phyloP scores from a whole-genome alignment of 2,888 invertebrate species.

The Torymus auratus region DNA sequence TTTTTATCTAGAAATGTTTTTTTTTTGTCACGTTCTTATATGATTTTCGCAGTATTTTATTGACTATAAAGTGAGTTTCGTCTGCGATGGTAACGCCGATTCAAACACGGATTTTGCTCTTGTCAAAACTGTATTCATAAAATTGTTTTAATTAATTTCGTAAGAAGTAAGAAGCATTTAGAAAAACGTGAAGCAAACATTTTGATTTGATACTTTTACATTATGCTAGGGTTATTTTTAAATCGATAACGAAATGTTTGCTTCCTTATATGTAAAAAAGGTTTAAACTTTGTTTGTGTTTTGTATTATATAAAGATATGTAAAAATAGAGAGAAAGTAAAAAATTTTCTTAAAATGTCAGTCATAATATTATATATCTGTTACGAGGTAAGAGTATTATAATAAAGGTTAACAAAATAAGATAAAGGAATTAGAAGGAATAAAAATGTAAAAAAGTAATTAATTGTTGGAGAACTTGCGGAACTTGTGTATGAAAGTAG shows the following conservation, averaged over 20 bases:
- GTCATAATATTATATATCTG: constrained; percentile 35
- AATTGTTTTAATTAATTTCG: constrained; percentile 19
- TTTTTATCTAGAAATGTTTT: background rate
- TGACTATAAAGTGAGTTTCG: background rate
- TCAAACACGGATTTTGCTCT: constrained; percentile 44
- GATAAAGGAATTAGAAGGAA: constrained; percentile 35
- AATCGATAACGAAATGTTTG: constrained; percentile 10
- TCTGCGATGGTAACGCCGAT: constrained; percentile 33
- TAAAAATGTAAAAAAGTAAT: constrained; percentile 30
- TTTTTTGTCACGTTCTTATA: background rate
- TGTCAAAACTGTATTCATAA: constrained; percentile 22
- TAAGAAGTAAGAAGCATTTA: constrained; percentile 41
- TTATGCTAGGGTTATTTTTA: background rate
- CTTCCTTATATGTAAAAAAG: constrained; percentile 40
- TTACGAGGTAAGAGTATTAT: constrained; percentile 23
- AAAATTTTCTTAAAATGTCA: constrained; percentile 22
- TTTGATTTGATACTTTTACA: background rate
- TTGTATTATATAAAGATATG: constrained; percentile 24
- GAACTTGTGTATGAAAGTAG: constrained; percentile 49
- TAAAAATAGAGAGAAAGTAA: constrained; percentile 20
- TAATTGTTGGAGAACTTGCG: constrained; percentile 42
- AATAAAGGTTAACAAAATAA: constrained; percentile 28
- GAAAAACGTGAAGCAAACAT: constrained; percentile 26
- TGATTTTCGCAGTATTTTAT: background rate
- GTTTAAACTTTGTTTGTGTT: constrained; percentile 46